A percentile compares a stretch with the other conserved stretches of the same genome.
Evolutionary conservation across 2,888 invertebrate genomes (phyloP).

Genomic region (Lamellibrachia satsuma): DNA sequence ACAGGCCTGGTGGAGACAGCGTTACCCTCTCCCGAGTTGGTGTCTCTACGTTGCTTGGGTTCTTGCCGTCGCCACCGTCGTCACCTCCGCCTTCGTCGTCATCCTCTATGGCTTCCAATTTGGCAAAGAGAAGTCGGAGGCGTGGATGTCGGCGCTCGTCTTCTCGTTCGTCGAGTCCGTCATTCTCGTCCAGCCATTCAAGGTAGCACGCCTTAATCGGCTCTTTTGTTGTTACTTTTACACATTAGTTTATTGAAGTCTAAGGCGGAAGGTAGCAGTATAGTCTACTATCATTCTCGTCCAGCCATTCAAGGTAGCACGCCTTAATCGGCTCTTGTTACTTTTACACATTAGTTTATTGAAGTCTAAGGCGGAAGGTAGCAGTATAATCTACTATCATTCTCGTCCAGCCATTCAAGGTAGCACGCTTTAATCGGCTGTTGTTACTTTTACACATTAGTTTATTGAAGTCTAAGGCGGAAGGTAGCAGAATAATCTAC

Average conservation of each 20-base stretch:
- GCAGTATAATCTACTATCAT: slow-evolving; percentile 39
- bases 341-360: too few species aligned
- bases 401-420: slow-evolving; percentile 56
- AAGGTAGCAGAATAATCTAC: too few species aligned
- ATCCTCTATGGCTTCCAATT: slow-evolving; percentile 66
- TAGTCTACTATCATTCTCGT: slow-evolving; percentile 39
- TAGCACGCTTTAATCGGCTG: slow-evolving; percentile 24
- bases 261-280: too few species aligned
- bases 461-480: too few species aligned
- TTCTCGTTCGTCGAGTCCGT: slow-evolving; percentile 54
- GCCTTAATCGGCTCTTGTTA: too few species aligned
- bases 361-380: too few species aligned
- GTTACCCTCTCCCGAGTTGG: slow-evolving; percentile 7
- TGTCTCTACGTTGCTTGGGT: slow-evolving; percentile 35
- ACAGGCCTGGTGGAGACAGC: background rate
- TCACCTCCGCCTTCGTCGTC: slow-evolving; percentile 62
- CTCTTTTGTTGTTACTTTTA: too few species aligned
- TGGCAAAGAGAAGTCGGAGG: slow-evolving; percentile 64
- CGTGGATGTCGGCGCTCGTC: slow-evolving; percentile 63
- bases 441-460: too few species aligned
- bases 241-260: too few species aligned
- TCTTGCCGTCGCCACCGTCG: slow-evolving; percentile 45
- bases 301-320: slow-evolving; percentile 54
- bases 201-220: slow-evolving; percentile 41
- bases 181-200: slow-evolving; percentile 53